Conservation (phyloP, 2,888 invertebrate genomes). For the Carterocephalus palaemon region DNA sequence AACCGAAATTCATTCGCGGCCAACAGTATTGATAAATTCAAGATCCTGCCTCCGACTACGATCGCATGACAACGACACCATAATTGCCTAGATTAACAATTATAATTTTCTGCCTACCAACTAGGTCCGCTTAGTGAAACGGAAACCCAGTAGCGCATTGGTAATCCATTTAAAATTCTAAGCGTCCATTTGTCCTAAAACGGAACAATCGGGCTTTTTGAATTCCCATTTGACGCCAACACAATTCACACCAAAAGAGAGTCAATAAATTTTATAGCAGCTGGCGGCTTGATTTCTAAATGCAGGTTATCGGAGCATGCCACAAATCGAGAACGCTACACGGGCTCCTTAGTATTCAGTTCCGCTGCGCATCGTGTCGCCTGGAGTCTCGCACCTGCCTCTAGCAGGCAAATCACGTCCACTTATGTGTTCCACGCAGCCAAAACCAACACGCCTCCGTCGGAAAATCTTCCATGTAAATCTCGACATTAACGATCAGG, state of each 20-base stretch:
- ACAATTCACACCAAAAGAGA: constrained; percentile 63
- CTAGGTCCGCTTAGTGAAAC: constrained; percentile 21
- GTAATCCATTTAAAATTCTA: constrained; percentile 45
- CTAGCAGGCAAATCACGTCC: constrained; percentile 71
- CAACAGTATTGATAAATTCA: constrained; percentile 25
- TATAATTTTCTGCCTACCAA: constrained; percentile 34
- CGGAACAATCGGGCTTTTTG: constrained; percentile 47
- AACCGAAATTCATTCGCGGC: constrained; percentile 5
- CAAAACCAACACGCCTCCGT: constrained; percentile 54
- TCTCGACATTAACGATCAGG: constrained; percentile 74
- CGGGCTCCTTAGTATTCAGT: constrained; percentile 73
- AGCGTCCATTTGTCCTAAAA: constrained; percentile 46
- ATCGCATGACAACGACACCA: neutral
- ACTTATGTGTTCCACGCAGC: constrained; percentile 71
- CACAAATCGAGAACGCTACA: constrained; percentile 72
- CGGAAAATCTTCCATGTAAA: constrained; percentile 76
- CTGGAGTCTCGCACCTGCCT: constrained; percentile 59
- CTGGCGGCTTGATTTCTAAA: constrained; percentile 73
- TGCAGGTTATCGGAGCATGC: constrained; percentile 77
- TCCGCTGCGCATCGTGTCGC: constrained; percentile 56
- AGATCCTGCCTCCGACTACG: constrained; percentile 26
- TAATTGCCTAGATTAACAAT: constrained; percentile 18
- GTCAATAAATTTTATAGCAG: constrained; percentile 71
- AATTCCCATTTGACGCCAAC: constrained; percentile 49
- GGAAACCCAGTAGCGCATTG: constrained; percentile 3